These are phyloP conservation scores for Perccottus glenii DNA, from an alignment of 2,113 vertebrate genomes.

Conservation along the genomic window DNA sequence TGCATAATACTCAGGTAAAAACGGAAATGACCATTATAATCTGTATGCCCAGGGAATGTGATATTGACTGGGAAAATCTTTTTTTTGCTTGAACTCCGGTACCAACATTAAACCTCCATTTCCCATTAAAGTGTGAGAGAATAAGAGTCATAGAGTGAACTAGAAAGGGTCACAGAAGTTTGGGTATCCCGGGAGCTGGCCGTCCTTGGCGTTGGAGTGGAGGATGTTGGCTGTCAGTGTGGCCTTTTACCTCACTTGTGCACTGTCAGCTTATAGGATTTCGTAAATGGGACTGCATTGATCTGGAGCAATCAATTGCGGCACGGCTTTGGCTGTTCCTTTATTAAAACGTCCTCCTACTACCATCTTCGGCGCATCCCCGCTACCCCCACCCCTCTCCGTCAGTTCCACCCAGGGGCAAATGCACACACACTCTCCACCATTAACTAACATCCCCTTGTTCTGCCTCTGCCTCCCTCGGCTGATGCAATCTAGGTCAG, in stretches of 20 bases:
- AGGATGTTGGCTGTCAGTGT: conserved; percentile 38
- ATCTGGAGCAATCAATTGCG: conserved; percentile 64
- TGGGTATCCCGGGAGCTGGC: conserved; percentile 2
- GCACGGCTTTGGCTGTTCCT: conserved; percentile 41
- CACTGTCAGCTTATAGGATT: conserved; percentile 61
- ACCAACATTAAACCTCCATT: not conserved
- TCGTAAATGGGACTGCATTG: conserved; percentile 60
- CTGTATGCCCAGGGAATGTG: no score
- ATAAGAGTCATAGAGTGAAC: not conserved
- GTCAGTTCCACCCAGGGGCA: conserved; percentile 41
- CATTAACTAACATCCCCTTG: conserved; percentile 68
- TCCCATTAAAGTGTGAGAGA: not conserved
- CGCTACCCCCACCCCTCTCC: not conserved
- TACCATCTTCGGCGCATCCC: conserved; percentile 15
- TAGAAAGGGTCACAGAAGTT: conserved; percentile 23
- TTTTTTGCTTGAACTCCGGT: no score
- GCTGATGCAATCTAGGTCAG: conserved; percentile 82
- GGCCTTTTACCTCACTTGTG: conserved; percentile 24
- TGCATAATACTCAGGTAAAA: no score
- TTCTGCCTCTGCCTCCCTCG: conserved; percentile 73
- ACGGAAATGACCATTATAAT: no score
- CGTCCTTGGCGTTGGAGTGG: conserved; percentile 27
- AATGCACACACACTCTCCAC: conserved; percentile 26
- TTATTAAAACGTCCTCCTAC: conserved; percentile 55
- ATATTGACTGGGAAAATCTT: no score